A percentile compares a stretch with the other conserved stretches of the same genome.
Evolutionary conservation across 2,888 invertebrate species (phyloP).

Genomic region (Scaptomyza caliginosa): DNA sequence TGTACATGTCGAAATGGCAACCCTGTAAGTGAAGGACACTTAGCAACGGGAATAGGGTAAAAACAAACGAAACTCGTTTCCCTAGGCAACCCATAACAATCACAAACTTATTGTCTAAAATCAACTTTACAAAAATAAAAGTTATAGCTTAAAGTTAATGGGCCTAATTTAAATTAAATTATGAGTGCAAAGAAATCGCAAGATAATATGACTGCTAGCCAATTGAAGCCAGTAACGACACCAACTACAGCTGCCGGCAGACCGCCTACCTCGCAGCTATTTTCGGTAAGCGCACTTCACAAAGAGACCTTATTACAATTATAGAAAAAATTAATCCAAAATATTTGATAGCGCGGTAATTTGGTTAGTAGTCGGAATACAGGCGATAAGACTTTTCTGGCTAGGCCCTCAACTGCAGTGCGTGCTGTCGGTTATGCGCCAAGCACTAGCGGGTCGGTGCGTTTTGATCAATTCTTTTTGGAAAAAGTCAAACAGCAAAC

Average conservation of each 20-base stretch:
- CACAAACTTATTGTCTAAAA: slow-evolving; percentile 28
- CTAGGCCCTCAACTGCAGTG: slow-evolving; percentile 97
- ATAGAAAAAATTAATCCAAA: too few species aligned
- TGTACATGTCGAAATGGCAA: too few species aligned
- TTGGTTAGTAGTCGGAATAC: slow-evolving; percentile 80
- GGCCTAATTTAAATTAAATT: not conserved
- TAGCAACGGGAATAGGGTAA: slow-evolving; percentile 9
- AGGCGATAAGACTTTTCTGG: slow-evolving; percentile 80
- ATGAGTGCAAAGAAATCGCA: slow-evolving; percentile 41
- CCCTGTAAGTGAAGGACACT: too few species aligned
- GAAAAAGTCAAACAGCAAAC: slow-evolving; percentile 82
- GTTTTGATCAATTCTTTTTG: slow-evolving; percentile 91
- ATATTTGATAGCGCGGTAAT: slow-evolving; percentile 77
- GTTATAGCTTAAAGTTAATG: not conserved
- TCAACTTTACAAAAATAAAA: not conserved
- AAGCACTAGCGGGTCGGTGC: slow-evolving; percentile 83
- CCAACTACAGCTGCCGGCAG: slow-evolving; percentile 78
- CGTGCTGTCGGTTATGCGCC: slow-evolving; percentile 98
- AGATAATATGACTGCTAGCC: slow-evolving; percentile 1
- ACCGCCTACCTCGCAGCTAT: slow-evolving; percentile 79
- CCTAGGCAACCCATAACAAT: slow-evolving; percentile 43
- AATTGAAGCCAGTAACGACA: slow-evolving; percentile 21
- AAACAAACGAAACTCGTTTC: not conserved
- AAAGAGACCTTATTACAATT: not conserved
- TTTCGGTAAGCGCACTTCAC: slow-evolving; percentile 67